Percentiles rank a stretch among this genome's conserved stretches.
Evolutionary conservation across 2,113 vertebrate species (phyloP).

Genomic region (Cyprinodon variegatus): DNA sequence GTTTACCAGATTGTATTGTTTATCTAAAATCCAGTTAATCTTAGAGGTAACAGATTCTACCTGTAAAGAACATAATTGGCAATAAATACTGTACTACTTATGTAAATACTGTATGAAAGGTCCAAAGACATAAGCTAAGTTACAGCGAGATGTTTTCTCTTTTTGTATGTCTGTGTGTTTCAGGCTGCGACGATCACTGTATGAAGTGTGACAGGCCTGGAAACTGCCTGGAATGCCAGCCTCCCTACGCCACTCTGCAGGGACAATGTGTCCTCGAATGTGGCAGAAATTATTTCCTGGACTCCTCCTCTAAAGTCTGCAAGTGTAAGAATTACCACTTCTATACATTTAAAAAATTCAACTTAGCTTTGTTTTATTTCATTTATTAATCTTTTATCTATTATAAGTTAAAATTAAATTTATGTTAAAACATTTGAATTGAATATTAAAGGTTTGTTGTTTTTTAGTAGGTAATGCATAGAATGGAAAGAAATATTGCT

Average conservation of each 20-base stretch:
- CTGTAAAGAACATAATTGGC: too few species aligned
- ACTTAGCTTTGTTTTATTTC: not conserved
- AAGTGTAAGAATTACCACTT: constrained; percentile 72
- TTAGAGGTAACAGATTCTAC: too few species aligned
- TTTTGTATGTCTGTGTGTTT: constrained; percentile 19
- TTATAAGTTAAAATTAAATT: not conserved
- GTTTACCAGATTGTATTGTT: too few species aligned
- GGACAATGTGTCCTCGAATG: constrained; percentile 84
- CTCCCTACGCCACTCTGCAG: constrained; percentile 76
- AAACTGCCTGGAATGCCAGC: constrained; percentile 82
- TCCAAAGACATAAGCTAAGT: not conserved
- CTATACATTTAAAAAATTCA: not conserved
- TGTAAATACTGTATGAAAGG: too few species aligned
- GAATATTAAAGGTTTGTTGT: not conserved
- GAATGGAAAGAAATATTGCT: not conserved
- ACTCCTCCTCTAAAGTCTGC: constrained; percentile 73
- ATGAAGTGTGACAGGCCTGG: constrained; percentile 77
- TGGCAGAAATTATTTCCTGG: constrained; percentile 74
- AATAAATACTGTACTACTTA: too few species aligned
- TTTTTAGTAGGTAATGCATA: too few species aligned
- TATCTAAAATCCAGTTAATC: too few species aligned
- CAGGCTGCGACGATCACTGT: constrained; percentile 88
- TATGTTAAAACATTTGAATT: not conserved
- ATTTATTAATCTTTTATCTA: not conserved
- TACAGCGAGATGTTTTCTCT: not conserved